Evolutionary conservation across 2,888 invertebrate genomes (phyloP).

Genomic region (Scaptomyza reducta): DNA sequence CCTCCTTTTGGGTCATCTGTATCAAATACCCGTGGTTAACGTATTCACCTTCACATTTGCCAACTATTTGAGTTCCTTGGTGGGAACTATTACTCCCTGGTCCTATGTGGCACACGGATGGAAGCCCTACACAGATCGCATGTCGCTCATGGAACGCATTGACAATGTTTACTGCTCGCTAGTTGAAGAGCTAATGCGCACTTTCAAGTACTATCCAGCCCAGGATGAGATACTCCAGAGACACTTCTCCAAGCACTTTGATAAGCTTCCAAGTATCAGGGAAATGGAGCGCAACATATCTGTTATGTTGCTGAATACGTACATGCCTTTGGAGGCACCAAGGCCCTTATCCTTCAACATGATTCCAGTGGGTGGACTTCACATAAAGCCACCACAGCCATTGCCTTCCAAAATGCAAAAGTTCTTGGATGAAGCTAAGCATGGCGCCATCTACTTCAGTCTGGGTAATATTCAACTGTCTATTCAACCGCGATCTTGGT

Average conservation of each 20-base stretch:
- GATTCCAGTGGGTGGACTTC: slow-evolving; percentile 85
- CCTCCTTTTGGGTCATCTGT: slow-evolving; percentile 80
- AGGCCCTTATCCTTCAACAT: slow-evolving; percentile 83
- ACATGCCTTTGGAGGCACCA: slow-evolving; percentile 83
- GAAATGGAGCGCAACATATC: slow-evolving; percentile 84
- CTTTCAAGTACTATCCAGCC: slow-evolving; percentile 72
- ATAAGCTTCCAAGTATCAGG: slow-evolving; percentile 77
- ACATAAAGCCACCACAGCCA: slow-evolving; percentile 82
- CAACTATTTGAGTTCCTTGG: slow-evolving; percentile 82
- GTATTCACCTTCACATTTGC: slow-evolving; percentile 82
- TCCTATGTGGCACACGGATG: slow-evolving; percentile 84
- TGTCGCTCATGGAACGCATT: slow-evolving; percentile 85
- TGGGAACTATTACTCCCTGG: slow-evolving; percentile 84
- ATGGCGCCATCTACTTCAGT: slow-evolving; percentile 84
- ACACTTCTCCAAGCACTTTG: slow-evolving; percentile 64
- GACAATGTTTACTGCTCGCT: slow-evolving; percentile 83
- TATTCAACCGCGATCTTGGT: accelerated
- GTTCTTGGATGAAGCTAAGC: slow-evolving; percentile 81
- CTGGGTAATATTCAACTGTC: slow-evolving; percentile 61
- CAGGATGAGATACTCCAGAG: slow-evolving; percentile 74
- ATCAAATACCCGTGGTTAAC: slow-evolving; percentile 81
- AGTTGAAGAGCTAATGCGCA: slow-evolving; percentile 66
- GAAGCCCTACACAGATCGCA: slow-evolving; percentile 83
- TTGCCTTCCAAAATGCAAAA: slow-evolving; percentile 75
- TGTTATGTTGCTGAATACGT: slow-evolving; percentile 84